Conservation (phyloP, 2,113 vertebrate genomes). For the Hydropotes inermis region DNA sequence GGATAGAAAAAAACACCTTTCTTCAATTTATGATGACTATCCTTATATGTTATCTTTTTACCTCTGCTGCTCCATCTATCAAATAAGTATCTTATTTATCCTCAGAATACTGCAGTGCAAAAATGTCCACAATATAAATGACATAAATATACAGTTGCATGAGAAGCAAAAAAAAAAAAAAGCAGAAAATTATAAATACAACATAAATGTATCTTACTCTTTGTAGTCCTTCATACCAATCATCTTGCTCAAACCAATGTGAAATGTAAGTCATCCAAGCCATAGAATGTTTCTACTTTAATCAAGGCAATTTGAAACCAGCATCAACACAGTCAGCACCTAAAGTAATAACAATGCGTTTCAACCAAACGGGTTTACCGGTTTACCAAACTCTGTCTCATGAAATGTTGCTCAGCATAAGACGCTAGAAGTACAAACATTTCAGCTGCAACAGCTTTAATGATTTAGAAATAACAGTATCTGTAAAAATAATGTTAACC, state of each 20-base stretch:
- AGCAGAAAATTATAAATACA: constrained; percentile 67
- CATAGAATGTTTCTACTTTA: constrained; percentile 72
- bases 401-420: neutral
- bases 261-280: constrained; percentile 84
- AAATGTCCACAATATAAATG: neutral
- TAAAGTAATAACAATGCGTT: constrained; percentile 56
- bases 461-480: constrained; percentile 13
- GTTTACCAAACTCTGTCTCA: constrained; percentile 44
- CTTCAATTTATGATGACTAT: neutral
- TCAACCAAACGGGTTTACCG: constrained; percentile 44
- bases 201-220: constrained; percentile 79
- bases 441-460: constrained; percentile 25
- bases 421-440: neutral
- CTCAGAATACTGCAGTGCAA: neutral
- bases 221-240: constrained; percentile 86
- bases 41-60: neutral
- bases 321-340: constrained; percentile 58
- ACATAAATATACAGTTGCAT: constrained; percentile 36
- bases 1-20: neutral
- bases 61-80: constrained; percentile 23
- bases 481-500: neutral
- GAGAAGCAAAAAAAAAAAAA: constrained; percentile 7
- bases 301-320: constrained; percentile 59
- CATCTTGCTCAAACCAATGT: constrained; percentile 85
- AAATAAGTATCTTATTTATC: constrained; percentile 49